Evolutionary conservation across 2,113 vertebrate genomes (phyloP), one percentile per base, ranked within the genome.

Genomic region (Trematomus loennbergii): DNA sequence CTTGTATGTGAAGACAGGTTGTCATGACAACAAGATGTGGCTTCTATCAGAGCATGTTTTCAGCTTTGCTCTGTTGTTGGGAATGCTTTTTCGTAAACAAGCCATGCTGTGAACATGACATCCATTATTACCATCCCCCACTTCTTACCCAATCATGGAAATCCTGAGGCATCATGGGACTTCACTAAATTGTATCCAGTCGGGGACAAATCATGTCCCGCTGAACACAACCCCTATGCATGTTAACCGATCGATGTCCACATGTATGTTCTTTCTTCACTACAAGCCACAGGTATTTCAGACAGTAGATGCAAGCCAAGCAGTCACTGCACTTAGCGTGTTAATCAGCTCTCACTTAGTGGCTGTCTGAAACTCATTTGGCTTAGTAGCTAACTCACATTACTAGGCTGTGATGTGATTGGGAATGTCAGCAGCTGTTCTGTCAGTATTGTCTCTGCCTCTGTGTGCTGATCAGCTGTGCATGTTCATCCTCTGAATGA

Each of bases 351-450:
- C 55, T 49, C 0, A 45, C 10, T 1, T 15, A 0, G 3, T 62
- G 54, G 18, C 64, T 49, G 74, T 82, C 74, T 87, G 84, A 85
- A 89, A 89, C 72, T 1, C 18, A 59, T 64, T 43, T 69, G 83
- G 70, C 81, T 89, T 61, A 2, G 20, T 33, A 18, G 50, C 40
- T 49, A 13, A 61, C 53, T 78, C 49, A 13, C 46, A 53, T 53
- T 78, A 4, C 11, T 2, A 16, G 2, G 16, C 25, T 59, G 18
- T 33, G 33, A 36, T 72, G 50, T 62, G 50, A 55, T 3, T 75
- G 69, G 33, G n/a, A 60, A 13, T 75, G 68, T 84, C 52, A 60
- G 16, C 69, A 49, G 50, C 65, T 81, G 46, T 18, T 57, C 33
- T 76, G 43, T 40, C 58, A 64, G 50, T 75, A 4, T 62, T 46